Evolutionary conservation across 2,888 invertebrate genomes (phyloP), one percentile per base, ranked within the genome.

Genomic region (Resseliella maxima): DNA sequence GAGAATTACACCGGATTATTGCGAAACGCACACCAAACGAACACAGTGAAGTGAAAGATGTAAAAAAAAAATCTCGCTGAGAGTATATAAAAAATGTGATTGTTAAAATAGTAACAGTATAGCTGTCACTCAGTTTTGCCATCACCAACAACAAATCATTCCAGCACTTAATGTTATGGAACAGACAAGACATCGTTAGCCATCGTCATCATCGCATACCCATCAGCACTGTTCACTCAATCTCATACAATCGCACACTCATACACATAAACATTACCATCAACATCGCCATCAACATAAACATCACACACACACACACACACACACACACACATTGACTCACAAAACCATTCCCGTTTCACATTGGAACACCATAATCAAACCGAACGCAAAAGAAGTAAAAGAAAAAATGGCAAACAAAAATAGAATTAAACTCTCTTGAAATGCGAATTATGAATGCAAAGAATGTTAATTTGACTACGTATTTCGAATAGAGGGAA

Each of bases 391-490:
- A 31, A 35, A 72, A 72, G 36, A 83, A 83, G 38, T 1, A 38
- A 38, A 83, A 38, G 38, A 83, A 83, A 83, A 83, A 38, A 83
- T n/a, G 83, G 24, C 36, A 36, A n/a, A 38, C 83, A n/a, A 83
- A 36, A 83, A 83, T 38, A 83, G 83, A 83, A 83, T 83, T 38
- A 83, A 72, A 38, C 38, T n/a, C 38, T 83, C 38, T 38, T 38
- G 15, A 38, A 83, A 38, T 36, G 38, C 83, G 72, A 72, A 72
- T 72, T 72, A 72, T 72, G 72, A 72, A 72, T 72, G 72, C 72
- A 72, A 72, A 72, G 72, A 72, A 83, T 83, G 83, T 83, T 83
- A 83, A 72, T 72, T 72, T 72, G 72, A 31, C 31, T 72, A 72
- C 72, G 31, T 72, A 72, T 72, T 72, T 15, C 31, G 31, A 72